A percentile compares a stretch with the other conserved stretches of the same genome.
Evolutionary conservation across 2,113 vertebrate genomes (phyloP).

Genomic region (Trogon surrucura): DNA sequence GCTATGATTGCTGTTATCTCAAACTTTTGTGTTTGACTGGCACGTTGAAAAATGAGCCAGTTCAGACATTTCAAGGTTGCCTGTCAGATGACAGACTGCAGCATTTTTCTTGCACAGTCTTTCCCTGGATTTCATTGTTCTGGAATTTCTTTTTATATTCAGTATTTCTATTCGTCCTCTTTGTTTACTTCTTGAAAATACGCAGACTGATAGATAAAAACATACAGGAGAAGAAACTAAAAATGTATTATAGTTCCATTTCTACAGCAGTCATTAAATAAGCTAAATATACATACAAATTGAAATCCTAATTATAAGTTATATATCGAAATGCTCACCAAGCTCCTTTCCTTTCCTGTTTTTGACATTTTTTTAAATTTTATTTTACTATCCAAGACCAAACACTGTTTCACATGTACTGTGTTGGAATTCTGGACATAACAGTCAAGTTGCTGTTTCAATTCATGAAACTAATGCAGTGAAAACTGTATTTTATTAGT

Average conservation of each 20-base stretch:
- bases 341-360: not conserved
- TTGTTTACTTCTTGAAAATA: not conserved
- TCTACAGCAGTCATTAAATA: not conserved
- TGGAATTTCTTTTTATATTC: not conserved
- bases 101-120: not conserved
- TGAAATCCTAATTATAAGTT: not conserved
- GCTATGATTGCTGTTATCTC: not conserved
- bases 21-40: not conserved
- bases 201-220: not conserved
- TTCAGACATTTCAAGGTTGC: not conserved
- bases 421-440: not conserved
- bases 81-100: not conserved
- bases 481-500: not conserved
- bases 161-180: not conserved
- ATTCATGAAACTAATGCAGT: not conserved
- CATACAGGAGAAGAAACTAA: not conserved
- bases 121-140: not conserved
- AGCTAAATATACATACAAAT: not conserved
- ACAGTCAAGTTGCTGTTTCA: not conserved
- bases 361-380: too few relatives aligned
- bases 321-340: not conserved
- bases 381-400: not conserved
- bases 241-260: not conserved
- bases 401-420: not conserved
- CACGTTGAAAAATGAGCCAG: not conserved